phyloP scores from a whole-genome alignment of 2,113 vertebrate genomes.

The Vicugna pacos region DNA sequence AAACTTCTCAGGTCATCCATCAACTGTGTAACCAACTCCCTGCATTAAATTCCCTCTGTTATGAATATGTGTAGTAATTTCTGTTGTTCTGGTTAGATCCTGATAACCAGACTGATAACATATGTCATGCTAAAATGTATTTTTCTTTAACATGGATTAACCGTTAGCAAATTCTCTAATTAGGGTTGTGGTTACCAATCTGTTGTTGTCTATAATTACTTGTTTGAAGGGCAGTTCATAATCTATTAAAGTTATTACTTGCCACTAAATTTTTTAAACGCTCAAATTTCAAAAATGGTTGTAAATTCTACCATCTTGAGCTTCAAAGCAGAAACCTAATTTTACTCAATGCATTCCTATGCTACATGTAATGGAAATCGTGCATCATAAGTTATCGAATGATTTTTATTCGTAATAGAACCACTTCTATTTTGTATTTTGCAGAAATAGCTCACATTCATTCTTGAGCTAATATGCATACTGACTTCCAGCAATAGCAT shows the following conservation, averaged over 20 bases:
- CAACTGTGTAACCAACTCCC: not conserved
- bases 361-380: constrained; percentile 44
- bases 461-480: not conserved
- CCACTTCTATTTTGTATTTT: constrained; percentile 24
- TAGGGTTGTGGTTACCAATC: not conserved
- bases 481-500: not conserved
- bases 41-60: not conserved
- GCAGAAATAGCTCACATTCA: constrained; percentile 18
- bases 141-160: not conserved
- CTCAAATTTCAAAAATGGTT: constrained; percentile 16
- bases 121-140: not conserved
- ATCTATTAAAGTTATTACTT: constrained; percentile 18
- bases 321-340: not conserved
- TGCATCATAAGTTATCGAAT: not conserved
- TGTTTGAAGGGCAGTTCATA: constrained; percentile 1
- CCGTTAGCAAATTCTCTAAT: constrained; percentile 32
- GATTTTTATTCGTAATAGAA: not conserved
- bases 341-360: not conserved
- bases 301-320: not conserved
- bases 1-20: not conserved
- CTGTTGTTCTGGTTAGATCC: not conserved
- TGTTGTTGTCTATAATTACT: constrained; percentile 31
- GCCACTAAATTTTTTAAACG: not conserved
- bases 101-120: not conserved
- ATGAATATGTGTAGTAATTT: not conserved